Percentiles rank a stretch among this genome's conserved stretches.
Evolutionary conservation across 2,113 vertebrate species (phyloP).

Genomic region (Orcinus orca): DNA sequence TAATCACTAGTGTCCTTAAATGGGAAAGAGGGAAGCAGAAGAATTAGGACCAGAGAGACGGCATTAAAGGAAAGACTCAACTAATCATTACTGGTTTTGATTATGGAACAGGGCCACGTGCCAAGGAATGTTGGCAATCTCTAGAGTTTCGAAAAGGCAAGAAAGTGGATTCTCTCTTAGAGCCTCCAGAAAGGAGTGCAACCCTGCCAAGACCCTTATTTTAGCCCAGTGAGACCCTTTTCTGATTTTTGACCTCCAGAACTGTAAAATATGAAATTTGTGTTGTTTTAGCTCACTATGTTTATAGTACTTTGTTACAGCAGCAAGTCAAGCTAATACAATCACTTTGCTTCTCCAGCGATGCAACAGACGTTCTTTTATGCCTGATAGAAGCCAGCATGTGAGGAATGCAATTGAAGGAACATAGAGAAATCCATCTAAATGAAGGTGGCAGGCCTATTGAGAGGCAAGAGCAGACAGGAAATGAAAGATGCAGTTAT

Average conservation of each 20-base stretch:
- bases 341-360: not conserved
- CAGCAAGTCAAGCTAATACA: not conserved
- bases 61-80: not conserved
- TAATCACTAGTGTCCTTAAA: not conserved
- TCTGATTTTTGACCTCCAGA: not conserved
- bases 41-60: not conserved
- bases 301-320: not conserved
- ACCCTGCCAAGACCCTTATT: not conserved
- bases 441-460: not conserved
- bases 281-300: not conserved
- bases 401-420: not conserved
- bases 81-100: not conserved
- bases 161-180: not conserved
- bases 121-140: not conserved
- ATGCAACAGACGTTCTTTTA: not conserved
- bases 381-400: not conserved
- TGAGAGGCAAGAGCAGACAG: not conserved
- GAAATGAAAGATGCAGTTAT: not conserved
- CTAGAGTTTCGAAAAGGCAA: not conserved
- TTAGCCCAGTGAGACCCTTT: not conserved
- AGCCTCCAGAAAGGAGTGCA: not conserved
- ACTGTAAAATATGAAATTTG: not conserved
- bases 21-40: not conserved
- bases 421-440: not conserved
- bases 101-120: not conserved